Base-by-base conservation (phyloP, 2,797 vertebrate genomes). In the Coregonus suidteri region DNA sequence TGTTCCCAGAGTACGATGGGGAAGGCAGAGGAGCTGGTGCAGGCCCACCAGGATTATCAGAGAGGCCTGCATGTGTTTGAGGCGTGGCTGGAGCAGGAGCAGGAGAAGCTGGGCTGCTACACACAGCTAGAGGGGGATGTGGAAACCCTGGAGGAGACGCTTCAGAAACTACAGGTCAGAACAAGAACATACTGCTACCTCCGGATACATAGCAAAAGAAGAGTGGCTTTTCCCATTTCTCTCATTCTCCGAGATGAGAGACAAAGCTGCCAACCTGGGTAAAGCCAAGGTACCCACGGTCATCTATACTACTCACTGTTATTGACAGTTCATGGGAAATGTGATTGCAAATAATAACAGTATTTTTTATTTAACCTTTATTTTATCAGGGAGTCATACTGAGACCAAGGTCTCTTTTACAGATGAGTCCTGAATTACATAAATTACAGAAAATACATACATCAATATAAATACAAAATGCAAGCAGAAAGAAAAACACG, bases 1-100 rank as follows among this genome's bases (percentile, higher is more conserved):
- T 77, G 76, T 6, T 78, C 73, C 74, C 85, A 99, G 98, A 95
- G 94, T 75, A 93, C 94, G 7, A 95, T 97, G 34, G 93, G 89
- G 25, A 97, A 95, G 89, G 93, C 93, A 30, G 98, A 98, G 89
- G 95, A 95, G 81, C 87, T 96, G 51, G 94, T 99, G 69, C 92
- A 91, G 72, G 91, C 95, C 71, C 98, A 99, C 81, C 94, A 96
- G 83, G 96, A 97, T 73, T 98, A 99, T 81, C 98, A 99, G 88
- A 93, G 92, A 59, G 94, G 95, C 25, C 90, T 99, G 47, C 96
- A 95, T 62, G 90, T 91, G 0, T 99, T 99, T 92, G 97, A 99
- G 88, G 90, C 93, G 37, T 99, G 98, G 98, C 86, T 99, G 87
- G 95, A 95, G 74, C 93, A 96, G 80, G 95, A 99, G 80, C 95